A percentile compares a stretch with the other conserved stretches of the same genome.
Evolutionary conservation across 2,113 vertebrate genomes (phyloP).

Genomic region (Tenebrosternarchus preto): DNA sequence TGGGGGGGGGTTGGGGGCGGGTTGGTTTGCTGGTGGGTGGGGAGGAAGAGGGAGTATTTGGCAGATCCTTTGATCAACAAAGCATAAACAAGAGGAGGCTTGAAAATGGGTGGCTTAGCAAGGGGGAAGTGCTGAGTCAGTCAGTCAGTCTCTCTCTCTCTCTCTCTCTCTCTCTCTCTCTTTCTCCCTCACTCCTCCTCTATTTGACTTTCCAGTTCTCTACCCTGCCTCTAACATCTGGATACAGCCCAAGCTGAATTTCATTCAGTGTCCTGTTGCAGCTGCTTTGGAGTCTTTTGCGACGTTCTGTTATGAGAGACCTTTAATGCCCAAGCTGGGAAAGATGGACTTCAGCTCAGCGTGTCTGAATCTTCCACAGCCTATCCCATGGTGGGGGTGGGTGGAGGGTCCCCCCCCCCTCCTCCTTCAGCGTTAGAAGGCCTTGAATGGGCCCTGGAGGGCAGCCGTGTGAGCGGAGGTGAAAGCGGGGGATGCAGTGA

Average conservation of each 20-base stretch:
- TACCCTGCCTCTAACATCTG: slow-evolving; percentile 12
- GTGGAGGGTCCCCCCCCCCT: too few species aligned
- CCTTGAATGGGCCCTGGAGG: slow-evolving; percentile 22
- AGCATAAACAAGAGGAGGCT: slow-evolving; percentile 87
- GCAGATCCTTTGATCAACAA: slow-evolving; percentile 88
- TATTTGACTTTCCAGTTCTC: slow-evolving; percentile 57
- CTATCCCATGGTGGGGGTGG: background rate
- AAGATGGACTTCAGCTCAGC: background rate
- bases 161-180: slow-evolving; percentile 50
- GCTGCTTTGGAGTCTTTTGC: background rate
- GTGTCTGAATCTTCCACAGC: slow-evolving; percentile 22
- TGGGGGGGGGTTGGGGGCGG: slow-evolving; percentile 66
- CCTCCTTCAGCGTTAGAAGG: slow-evolving; percentile 10
- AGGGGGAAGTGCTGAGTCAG: slow-evolving; percentile 80
- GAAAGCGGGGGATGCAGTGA: slow-evolving; percentile 56
- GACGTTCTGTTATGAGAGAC: background rate
- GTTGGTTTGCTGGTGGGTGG: slow-evolving; percentile 64
- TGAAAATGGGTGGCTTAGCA: slow-evolving; percentile 83
- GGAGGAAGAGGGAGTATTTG: slow-evolving; percentile 73
- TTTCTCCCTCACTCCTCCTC: slow-evolving; percentile 42
- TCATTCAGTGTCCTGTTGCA: too few species aligned
- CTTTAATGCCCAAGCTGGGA: background rate
- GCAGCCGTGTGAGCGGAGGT: slow-evolving; percentile 50
- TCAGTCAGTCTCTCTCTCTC: slow-evolving; percentile 61
- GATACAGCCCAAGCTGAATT: background rate